Conservation (phyloP, 1,140 invertebrate genomes). For the Popillia japonica region DNA sequence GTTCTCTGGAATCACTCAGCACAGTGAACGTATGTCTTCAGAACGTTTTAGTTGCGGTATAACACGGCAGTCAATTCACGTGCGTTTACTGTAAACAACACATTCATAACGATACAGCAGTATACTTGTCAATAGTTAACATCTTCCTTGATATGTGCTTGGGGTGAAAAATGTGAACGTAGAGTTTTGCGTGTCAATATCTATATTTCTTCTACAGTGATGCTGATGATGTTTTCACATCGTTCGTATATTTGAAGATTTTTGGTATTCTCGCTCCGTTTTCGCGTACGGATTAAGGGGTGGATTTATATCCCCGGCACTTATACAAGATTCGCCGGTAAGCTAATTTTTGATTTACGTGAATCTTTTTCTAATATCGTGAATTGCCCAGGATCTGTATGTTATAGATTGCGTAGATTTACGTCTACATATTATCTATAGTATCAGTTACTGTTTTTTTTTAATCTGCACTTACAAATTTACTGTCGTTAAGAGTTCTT, state of each 20-base stretch:
- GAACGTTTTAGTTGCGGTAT: constrained; percentile 15
- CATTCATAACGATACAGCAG: not conserved
- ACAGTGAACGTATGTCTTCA: constrained; percentile 38
- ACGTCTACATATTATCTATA: not conserved
- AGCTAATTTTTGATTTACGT: constrained; percentile 33
- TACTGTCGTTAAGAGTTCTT: not conserved
- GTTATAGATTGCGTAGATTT: not conserved
- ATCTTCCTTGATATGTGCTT: not conserved
- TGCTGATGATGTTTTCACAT: not conserved
- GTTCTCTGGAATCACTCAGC: constrained; percentile 3
- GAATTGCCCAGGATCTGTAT: not conserved
- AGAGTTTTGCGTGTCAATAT: not conserved
- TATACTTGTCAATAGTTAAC: constrained; percentile 8
- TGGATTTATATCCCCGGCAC: constrained; percentile 26
- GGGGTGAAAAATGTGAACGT: constrained; percentile 3
- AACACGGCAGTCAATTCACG: constrained; percentile 20
- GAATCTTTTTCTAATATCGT: not conserved
- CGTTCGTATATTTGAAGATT: constrained; percentile 1
- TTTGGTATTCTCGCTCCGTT: constrained; percentile 36
- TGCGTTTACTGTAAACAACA: constrained; percentile 4
- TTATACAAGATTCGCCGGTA: constrained; percentile 12
- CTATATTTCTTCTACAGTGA: not conserved
- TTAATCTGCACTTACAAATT: not conserved
- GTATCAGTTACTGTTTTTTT: not conserved
- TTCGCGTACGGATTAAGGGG: constrained; percentile 38